Base-by-base conservation (phyloP, 2,797 vertebrate species). In the Oreochromis mossambicus region DNA sequence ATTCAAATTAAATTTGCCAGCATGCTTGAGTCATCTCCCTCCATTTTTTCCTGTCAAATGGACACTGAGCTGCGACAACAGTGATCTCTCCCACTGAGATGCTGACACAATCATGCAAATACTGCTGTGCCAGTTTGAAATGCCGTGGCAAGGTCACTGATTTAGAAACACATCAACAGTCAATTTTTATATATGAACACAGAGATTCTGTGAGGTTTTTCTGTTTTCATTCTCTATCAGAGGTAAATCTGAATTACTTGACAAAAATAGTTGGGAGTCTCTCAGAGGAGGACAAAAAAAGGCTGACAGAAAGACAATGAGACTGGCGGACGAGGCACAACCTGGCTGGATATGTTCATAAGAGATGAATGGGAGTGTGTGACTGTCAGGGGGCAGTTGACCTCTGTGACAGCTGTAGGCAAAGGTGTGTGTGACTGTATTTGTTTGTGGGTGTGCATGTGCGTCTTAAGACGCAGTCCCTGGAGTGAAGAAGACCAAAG, bases 311-410 rank as follows among this genome's bases (percentile, higher is more conserved):
- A 76, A 54, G 43, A 84, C 52, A 8, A 77, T n/a, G 2, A 51
- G 58, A 54, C 61, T 79, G 68, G 78, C 77, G 61, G 76, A 58
- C 11, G 12, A 83, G 32, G 79, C 46, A 17, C 55, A 81, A 8
- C 48, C 3, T n/a, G 1, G 34, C 11, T 4, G 9, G 58, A 17
- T 68, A 89, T 24, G 68, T 81, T 89, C 63, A 88, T 76, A 21
- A 81, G 83, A 90, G 56, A 82, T 9, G 77, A 56, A 73, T 66
- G 58, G 46, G 79, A 92, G 88, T 6, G 26, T 51, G 66, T 77
- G 29, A 82, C 83, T 78, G 77, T 14, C 55, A 50, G 26, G 68
- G 88, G 78, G 83, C 79, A 84, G 91, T 84, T 94, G 90, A 94
- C 90, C 93, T 92, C 82, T 3, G 7, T 52, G 83, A 85, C 79